Evolutionary conservation across 2,113 vertebrate genomes (phyloP), one percentile per base, ranked within the genome.

Genomic region (Labrus mixtus): DNA sequence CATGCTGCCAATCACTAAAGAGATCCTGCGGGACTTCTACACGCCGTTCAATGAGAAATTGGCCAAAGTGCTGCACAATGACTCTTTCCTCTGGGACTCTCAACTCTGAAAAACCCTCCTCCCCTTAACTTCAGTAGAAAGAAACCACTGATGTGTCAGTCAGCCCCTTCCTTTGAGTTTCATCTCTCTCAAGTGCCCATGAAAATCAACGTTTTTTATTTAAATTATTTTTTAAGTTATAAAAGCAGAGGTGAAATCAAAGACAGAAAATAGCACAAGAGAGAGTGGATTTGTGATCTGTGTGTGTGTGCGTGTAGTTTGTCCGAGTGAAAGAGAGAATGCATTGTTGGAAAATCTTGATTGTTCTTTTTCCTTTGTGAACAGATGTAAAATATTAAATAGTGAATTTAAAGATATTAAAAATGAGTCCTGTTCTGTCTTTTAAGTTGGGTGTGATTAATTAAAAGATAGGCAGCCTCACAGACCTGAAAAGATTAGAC

Each of bases 31-130:
- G 79, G 95, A 96, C 83, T 98, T 99, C 91, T 98, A 99, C 6
- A 87, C 45, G 68, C 97, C 97, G 11, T 99, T 99, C 93, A 99
- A 99, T 43, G 83, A 93, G 68, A 95, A 95, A 87, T 91, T 99
- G 91, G 96, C 96, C 4, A 94, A 95, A 93, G 93, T 98, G 67
- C 95, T 99, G 58, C 90, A 82, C 0, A 95, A 98, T 56, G 94
- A 96, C 57, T 95, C 96, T 10, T 99, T 97, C 90, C 91, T 95
- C 57, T 99, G 97, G 97, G 84, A 39, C 63, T 81, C 79, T 1
- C 66, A 81, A 73, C 83, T 81, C 48, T 90, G 71, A 90, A 76
- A 19, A 29, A 8, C n/a, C 12, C 39, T 10, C 4, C 39, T 37
- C 45, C 20, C 41, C 23, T 61, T 68, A 39, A 37, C 41, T 85